Evolutionary conservation across 2,888 invertebrate species (phyloP).

Genomic region (Rhagonycha lutea): DNA sequence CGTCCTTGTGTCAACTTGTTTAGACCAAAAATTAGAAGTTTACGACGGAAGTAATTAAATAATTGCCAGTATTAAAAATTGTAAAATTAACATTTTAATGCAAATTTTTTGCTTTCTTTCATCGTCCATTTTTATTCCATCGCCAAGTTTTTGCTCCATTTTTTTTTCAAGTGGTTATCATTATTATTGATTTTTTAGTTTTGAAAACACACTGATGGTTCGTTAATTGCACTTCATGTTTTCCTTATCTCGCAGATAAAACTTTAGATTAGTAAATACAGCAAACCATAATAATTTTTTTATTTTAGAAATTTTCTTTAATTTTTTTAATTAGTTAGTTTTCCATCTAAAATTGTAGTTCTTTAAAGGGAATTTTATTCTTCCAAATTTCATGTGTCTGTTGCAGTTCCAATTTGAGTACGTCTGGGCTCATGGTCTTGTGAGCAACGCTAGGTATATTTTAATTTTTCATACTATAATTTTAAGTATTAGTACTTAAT

Average conservation of each 20-base stretch:
- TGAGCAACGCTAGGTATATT: too few relatives aligned
- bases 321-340: neutral
- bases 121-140: neutral
- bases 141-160: neutral
- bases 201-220: neutral
- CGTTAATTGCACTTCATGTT: neutral
- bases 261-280: neutral
- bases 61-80: constrained; percentile 10
- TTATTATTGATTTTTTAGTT: neutral
- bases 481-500: too few relatives aligned
- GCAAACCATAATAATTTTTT: neutral
- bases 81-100: neutral
- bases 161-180: neutral
- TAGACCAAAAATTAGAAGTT: constrained; percentile 23
- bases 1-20: constrained; percentile 24
- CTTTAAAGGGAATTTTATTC: too few relatives aligned
- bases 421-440: too few relatives aligned
- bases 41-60: constrained; percentile 21
- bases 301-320: neutral
- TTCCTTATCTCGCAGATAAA: neutral
- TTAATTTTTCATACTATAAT: too few relatives aligned
- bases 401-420: too few relatives aligned
- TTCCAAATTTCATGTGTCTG: too few relatives aligned
- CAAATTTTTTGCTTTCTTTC: neutral
- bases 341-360: too few relatives aligned